Percentiles rank a stretch among this genome's conserved stretches.
These are phyloP conservation scores for Urocitellus parryii DNA, from an alignment of 2,113 vertebrate species.

Conservation along the genomic window DNA sequence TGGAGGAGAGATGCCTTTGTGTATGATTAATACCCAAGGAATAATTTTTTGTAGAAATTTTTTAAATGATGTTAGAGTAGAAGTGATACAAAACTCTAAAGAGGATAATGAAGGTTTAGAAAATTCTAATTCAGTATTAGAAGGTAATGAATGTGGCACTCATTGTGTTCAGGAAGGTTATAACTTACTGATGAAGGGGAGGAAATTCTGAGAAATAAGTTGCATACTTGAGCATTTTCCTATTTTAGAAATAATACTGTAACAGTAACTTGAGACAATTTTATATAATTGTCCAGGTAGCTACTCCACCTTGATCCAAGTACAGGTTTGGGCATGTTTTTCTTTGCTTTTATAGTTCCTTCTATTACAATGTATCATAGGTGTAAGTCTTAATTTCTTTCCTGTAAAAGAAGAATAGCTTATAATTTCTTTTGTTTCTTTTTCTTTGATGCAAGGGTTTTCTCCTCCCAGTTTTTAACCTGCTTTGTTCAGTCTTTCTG, in stretches of 20 bases:
- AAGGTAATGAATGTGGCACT: slow-evolving; percentile 79
- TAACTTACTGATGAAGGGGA: slow-evolving; percentile 79
- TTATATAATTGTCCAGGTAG: slow-evolving; percentile 68
- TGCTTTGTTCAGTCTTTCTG: slow-evolving; percentile 70
- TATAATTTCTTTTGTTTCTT: slow-evolving; percentile 78
- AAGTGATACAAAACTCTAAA: slow-evolving; percentile 69
- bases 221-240: slow-evolving; percentile 57
- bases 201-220: slow-evolving; percentile 72
- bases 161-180: slow-evolving; percentile 76
- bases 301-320: slow-evolving; percentile 62
- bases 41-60: slow-evolving; percentile 29
- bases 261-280: slow-evolving; percentile 77
- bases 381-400: slow-evolving; percentile 76
- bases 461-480: slow-evolving; percentile 68
- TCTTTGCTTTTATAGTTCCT: slow-evolving; percentile 66
- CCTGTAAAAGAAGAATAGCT: slow-evolving; percentile 78
- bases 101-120: slow-evolving; percentile 71
- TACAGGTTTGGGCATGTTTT: not conserved
- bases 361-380: slow-evolving; percentile 55
- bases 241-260: slow-evolving; percentile 75
- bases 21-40: not conserved
- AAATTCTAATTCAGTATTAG: slow-evolving; percentile 78
- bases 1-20: not conserved
- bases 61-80: slow-evolving; percentile 65
- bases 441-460: slow-evolving; percentile 78